Conservation (phyloP, 2,888 invertebrate species). For the Cosmorhoe ocellata region DNA sequence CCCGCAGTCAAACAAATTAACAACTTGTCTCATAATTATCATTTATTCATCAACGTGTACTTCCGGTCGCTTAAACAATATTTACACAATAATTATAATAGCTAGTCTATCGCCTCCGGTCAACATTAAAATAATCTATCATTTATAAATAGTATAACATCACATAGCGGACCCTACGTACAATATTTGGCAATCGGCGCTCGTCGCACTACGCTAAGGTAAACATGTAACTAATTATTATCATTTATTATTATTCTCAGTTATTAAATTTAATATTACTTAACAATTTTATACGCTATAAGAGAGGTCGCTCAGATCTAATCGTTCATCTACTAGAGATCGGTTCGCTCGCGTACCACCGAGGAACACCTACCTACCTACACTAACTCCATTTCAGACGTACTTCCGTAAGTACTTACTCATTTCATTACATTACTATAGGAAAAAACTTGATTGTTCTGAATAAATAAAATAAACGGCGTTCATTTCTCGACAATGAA, state of each 20-base stretch:
- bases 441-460: conserved; percentile 13
- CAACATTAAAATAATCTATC: conserved; percentile 30
- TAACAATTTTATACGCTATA: not conserved
- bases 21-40: no score
- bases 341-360: conserved; percentile 10
- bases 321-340: conserved; percentile 22
- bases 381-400: no score
- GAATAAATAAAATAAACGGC: not conserved
- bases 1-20: no score
- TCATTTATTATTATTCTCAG: conserved; percentile 2
- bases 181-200: conserved; percentile 25
- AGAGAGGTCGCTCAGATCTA: conserved; percentile 34
- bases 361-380: conserved; percentile 6
- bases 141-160: conserved; percentile 50
- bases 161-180: conserved; percentile 32
- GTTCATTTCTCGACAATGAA: no score
- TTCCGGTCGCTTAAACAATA: conserved; percentile 53
- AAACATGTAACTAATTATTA: conserved; percentile 9
- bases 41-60: conserved; percentile 59
- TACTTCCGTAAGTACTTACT: conserved; percentile 7
- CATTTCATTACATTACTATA: not conserved
- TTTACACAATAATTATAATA: conserved; percentile 58
- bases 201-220: not conserved
- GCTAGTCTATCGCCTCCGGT: conserved; percentile 36
- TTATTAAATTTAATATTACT: conserved; percentile 17